These are phyloP conservation scores for Triops longicaudatus DNA, from an alignment of 1,140 invertebrate genomes.

Conservation along the genomic window DNA sequence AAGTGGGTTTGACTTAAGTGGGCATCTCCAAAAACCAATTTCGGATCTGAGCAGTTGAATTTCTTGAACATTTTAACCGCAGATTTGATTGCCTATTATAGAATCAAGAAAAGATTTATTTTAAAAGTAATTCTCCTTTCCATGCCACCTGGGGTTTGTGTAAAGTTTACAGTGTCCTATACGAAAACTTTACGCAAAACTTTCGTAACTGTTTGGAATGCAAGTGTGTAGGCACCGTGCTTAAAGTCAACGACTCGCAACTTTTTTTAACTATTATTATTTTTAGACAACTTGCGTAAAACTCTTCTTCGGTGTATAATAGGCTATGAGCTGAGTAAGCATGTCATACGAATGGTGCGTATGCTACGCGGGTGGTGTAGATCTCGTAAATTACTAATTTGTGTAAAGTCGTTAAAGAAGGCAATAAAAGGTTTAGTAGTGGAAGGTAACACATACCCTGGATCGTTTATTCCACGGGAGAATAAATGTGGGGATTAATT, in stretches of 20 bases:
- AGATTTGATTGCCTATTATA: constrained; percentile 38
- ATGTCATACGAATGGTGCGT: too few species aligned
- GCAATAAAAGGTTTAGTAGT: too few species aligned
- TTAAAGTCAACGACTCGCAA: too few species aligned
- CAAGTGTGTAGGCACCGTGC: background rate
- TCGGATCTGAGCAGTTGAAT: constrained; percentile 43
- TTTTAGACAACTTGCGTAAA: too few species aligned
- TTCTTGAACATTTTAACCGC: constrained; percentile 41
- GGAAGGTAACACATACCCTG: constrained; percentile 35
- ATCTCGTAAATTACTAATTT: too few species aligned
- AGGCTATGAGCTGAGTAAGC: too few species aligned
- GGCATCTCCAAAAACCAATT: constrained; percentile 34
- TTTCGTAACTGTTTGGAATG: background rate
- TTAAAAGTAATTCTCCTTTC: background rate
- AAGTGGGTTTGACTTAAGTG: background rate
- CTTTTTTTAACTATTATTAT: too few species aligned
- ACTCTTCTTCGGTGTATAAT: too few species aligned
- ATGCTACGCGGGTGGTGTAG: too few species aligned
- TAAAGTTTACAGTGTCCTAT: background rate
- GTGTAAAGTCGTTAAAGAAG: too few species aligned
- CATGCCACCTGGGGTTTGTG: background rate
- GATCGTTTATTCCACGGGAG: constrained; percentile 42
- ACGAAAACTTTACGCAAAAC: background rate
- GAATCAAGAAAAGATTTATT: background rate
- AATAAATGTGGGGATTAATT: constrained; percentile 43